Conservation (phyloP, 2,888 invertebrate species). For the Colletes collaris region DNA sequence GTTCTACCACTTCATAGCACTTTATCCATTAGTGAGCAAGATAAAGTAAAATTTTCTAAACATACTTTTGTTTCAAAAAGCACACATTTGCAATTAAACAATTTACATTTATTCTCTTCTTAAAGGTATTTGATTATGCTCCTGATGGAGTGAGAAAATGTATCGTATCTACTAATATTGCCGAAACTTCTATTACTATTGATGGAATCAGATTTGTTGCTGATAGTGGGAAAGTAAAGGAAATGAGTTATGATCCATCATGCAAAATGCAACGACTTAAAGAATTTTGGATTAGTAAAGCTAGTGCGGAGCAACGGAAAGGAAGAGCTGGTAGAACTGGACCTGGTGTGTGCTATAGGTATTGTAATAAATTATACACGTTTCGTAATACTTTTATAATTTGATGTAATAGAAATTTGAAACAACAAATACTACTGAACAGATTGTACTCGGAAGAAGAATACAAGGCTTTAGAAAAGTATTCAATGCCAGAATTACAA, state of each 20-base stretch:
- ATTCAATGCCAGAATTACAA: constrained; percentile 96
- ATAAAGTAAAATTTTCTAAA: constrained; percentile 87
- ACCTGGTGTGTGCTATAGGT: constrained; percentile 94
- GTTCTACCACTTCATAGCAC: constrained; percentile 96
- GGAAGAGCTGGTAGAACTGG: constrained; percentile 97
- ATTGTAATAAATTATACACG: constrained; percentile 11
- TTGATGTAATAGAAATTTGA: not conserved
- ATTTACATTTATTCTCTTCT: constrained; percentile 17
- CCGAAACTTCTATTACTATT: constrained; percentile 99
- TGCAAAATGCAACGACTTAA: constrained; percentile 95
- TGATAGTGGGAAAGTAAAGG: constrained; percentile 98
- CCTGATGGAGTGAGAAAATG: constrained; percentile 98
- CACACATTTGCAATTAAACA: constrained; percentile 15
- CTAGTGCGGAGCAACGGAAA: constrained; percentile 98
- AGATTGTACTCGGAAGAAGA: constrained; percentile 94
- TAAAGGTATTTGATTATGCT: constrained; percentile 94
- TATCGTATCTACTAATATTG: constrained; percentile 98
- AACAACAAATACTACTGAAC: constrained; percentile 8
- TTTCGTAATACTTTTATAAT: not conserved
- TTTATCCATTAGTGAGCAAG: constrained; percentile 96
- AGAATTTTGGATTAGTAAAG: constrained; percentile 98
- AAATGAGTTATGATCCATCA: constrained; percentile 97
- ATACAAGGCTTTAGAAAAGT: constrained; percentile 90
- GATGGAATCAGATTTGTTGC: constrained; percentile 98
- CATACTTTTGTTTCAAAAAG: constrained; percentile 5